These are phyloP conservation scores for Lucifuga dentata DNA, from an alignment of 2,113 vertebrate genomes.

Conservation along the genomic window DNA sequence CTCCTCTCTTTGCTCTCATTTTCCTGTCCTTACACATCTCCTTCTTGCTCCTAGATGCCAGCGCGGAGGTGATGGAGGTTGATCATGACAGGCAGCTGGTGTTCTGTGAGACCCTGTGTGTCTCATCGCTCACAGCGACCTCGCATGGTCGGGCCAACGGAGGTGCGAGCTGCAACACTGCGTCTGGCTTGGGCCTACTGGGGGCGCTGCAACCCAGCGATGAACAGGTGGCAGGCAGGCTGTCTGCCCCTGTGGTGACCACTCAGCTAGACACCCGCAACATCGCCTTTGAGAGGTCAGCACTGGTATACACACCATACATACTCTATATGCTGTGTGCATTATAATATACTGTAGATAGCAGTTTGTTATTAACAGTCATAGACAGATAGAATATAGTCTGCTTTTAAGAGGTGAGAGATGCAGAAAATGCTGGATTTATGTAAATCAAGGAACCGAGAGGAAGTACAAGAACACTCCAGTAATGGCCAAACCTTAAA, in stretches of 20 bases:
- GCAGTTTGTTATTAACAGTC: too few species aligned
- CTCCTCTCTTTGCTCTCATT: not conserved
- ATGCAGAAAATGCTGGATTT: too few species aligned
- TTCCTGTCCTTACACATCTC: not conserved
- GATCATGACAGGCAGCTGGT: constrained; percentile 96
- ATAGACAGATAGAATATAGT: too few species aligned
- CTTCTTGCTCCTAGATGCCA: constrained; percentile 83
- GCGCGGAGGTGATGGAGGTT: constrained; percentile 96
- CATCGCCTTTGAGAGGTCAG: constrained; percentile 96
- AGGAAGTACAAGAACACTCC: too few species aligned
- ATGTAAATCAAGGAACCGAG: too few species aligned
- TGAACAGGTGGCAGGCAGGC: constrained; percentile 94
- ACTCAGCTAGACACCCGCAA: constrained; percentile 98
- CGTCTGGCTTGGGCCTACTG: constrained; percentile 83
- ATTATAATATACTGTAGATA: not conserved
- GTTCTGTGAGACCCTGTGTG: constrained; percentile 91
- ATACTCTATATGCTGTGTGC: not conserved
- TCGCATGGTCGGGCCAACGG: constrained; percentile 66
- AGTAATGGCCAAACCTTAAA: too few species aligned
- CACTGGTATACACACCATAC: not conserved
- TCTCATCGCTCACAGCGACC: constrained; percentile 83
- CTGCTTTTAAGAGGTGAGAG: too few species aligned
- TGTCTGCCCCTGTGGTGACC: constrained; percentile 92
- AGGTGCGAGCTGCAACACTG: constrained; percentile 56
- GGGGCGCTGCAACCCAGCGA: constrained; percentile 92